Percentiles rank a stretch among this genome's conserved stretches.
These are phyloP conservation scores for Mus minutoides DNA, from an alignment of 2,797 vertebrate genomes.

Conservation along the genomic window DNA sequence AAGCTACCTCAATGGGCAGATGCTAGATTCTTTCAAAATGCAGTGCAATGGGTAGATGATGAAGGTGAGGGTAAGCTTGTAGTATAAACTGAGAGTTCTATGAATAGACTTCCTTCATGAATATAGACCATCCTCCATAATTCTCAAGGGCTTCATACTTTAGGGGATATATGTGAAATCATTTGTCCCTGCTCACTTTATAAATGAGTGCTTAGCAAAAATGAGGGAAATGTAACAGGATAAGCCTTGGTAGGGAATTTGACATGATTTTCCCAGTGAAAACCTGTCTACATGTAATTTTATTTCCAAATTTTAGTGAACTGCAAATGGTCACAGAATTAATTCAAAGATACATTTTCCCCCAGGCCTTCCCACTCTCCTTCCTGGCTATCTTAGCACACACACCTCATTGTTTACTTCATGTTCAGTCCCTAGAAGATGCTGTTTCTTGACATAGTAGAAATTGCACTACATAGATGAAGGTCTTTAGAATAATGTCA, in stretches of 20 bases:
- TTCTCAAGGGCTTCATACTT: neutral
- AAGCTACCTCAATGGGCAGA: too few species aligned
- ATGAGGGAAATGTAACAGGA: neutral
- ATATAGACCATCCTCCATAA: neutral
- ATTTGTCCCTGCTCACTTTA: neutral
- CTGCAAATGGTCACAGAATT: neutral
- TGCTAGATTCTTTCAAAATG: neutral
- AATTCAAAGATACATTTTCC: neutral
- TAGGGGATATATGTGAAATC: neutral
- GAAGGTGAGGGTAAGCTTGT: neutral
- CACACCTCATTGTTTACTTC: too few species aligned
- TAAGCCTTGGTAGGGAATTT: neutral
- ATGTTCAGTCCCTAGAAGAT: neutral
- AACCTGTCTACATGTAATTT: neutral
- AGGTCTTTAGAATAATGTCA: neutral
- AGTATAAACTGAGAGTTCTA: neutral
- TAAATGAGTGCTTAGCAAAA: neutral
- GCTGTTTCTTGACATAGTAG: neutral
- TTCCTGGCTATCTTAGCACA: neutral
- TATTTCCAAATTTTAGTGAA: neutral
- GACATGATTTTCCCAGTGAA: neutral
- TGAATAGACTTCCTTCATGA: neutral
- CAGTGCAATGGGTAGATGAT: neutral
- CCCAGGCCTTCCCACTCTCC: neutral
- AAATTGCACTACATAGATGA: neutral